Conservation (phyloP, 1,140 invertebrate species). For the Drosophila nebulosa region DNA sequence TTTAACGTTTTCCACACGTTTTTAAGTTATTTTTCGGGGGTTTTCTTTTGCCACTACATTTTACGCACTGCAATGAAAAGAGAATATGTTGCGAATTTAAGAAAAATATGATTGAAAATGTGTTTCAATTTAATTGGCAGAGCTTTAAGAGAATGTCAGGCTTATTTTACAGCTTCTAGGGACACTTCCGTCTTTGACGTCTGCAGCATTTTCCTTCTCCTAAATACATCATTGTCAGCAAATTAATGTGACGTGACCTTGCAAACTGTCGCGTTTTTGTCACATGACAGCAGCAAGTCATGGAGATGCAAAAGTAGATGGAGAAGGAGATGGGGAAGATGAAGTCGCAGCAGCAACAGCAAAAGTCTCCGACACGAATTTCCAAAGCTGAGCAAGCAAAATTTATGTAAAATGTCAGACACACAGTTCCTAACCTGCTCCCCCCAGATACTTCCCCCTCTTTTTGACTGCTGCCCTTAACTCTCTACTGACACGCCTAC, state of each 20-base stretch:
- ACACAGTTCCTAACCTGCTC: slow-evolving; percentile 15
- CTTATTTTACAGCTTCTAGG: too few relatives aligned
- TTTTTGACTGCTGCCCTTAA: background rate
- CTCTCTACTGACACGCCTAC: background rate
- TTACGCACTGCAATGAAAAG: slow-evolving; percentile 37
- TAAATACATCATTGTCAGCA: slow-evolving; percentile 79
- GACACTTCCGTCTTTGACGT: background rate
- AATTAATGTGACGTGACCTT: slow-evolving; percentile 79
- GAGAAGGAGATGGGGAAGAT: slow-evolving; percentile 25
- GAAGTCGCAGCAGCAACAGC: slow-evolving; percentile 17
- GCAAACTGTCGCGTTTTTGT: slow-evolving; percentile 76
- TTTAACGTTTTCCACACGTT: slow-evolving; percentile 24
- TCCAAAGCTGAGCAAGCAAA: slow-evolving; percentile 54
- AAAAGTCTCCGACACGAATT: slow-evolving; percentile 47
- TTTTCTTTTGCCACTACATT: slow-evolving; percentile 1
- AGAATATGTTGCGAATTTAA: slow-evolving; percentile 32
- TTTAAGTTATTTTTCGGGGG: background rate
- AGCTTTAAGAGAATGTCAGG: slow-evolving; percentile 53
- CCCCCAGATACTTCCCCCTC: too few relatives aligned
- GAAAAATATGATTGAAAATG: slow-evolving; percentile 35
- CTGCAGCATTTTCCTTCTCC: slow-evolving; percentile 13
- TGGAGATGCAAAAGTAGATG: slow-evolving; percentile 39
- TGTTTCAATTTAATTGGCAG: slow-evolving; percentile 53
- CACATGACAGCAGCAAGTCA: slow-evolving; percentile 67
- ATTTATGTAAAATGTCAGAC: slow-evolving; percentile 74